Evolutionary conservation across 2,888 invertebrate genomes (phyloP).

Genomic region (Osmoderma eremita): DNA sequence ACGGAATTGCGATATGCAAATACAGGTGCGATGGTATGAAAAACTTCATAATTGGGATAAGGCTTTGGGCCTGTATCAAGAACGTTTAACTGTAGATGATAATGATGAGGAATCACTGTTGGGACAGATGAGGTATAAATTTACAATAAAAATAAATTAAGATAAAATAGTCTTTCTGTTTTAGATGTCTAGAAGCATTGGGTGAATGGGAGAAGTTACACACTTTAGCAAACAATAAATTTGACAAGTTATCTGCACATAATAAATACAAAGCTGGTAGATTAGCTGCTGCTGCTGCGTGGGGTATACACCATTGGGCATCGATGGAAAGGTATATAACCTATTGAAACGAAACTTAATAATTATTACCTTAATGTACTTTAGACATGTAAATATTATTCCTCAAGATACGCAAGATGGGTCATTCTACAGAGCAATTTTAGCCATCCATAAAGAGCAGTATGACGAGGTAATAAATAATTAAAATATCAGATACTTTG

Average conservation of each 20-base stretch:
- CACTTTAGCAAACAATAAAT: conserved; percentile 81
- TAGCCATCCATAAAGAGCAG: conserved; percentile 85
- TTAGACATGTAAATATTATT: conserved; percentile 79
- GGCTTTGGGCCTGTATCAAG: conserved; percentile 87
- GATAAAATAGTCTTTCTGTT: conserved; percentile 3
- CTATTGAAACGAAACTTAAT: conserved; percentile 8
- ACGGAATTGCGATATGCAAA: conserved; percentile 71
- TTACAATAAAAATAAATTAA: not conserved
- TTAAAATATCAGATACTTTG: not conserved
- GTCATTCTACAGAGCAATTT: conserved; percentile 93
- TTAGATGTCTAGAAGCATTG: conserved; percentile 86
- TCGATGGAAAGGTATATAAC: conserved; percentile 82
- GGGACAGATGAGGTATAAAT: conserved; percentile 82
- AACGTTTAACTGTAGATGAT: conserved; percentile 73
- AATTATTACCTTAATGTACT: conserved; percentile 18
- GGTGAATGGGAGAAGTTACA: conserved; percentile 95
- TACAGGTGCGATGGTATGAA: conserved; percentile 97
- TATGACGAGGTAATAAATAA: conserved; percentile 61
- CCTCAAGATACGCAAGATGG: conserved; percentile 95
- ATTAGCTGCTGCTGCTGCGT: conserved; percentile 93
- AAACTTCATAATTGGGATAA: conserved; percentile 99
- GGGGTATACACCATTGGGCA: conserved; percentile 95
- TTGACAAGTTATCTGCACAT: conserved; percentile 70
- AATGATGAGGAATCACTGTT: conserved; percentile 81
- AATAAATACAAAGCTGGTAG: conserved; percentile 81